Evolutionary conservation across 1,140 invertebrate species (phyloP).

Genomic region (Ephestia elutella): DNA sequence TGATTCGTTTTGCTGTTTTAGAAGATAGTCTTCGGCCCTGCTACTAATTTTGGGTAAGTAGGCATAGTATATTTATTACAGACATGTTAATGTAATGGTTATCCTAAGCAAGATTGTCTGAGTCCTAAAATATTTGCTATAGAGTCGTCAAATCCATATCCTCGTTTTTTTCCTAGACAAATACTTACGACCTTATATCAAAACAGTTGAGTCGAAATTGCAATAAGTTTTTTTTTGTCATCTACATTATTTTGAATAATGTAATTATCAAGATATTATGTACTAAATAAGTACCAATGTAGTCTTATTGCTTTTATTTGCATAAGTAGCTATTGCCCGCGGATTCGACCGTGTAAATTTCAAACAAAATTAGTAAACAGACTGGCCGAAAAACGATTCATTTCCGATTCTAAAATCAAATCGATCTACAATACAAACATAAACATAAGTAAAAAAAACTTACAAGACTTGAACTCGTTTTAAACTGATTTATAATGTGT

Average conservation of each 20-base stretch:
- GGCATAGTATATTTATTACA: too few relatives aligned
- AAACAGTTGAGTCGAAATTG: neutral
- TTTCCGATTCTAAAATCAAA: too few relatives aligned
- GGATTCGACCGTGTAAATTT: neutral
- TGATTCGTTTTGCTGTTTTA: too few relatives aligned
- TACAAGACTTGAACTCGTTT: neutral
- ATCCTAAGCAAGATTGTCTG: too few relatives aligned
- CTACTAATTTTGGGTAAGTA: too few relatives aligned
- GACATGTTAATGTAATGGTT: too few relatives aligned
- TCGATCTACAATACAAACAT: too few relatives aligned
- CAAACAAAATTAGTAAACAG: neutral
- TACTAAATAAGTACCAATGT: too few relatives aligned
- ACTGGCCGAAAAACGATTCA: too few relatives aligned
- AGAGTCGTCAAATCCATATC: too few relatives aligned
- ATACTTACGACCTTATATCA: neutral
- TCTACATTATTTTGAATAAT: neutral
- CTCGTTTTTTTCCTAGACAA: neutral
- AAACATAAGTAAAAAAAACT: neutral
- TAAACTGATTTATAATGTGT: slow-evolving; percentile 5
- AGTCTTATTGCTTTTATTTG: neutral
- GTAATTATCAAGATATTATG: neutral
- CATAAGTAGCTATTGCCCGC: neutral
- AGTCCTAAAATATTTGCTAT: too few relatives aligned
- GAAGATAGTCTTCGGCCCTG: too few relatives aligned
- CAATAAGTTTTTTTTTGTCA: neutral